Conservation (phyloP, 2,113 vertebrate genomes). For the Albula glossodonta region DNA sequence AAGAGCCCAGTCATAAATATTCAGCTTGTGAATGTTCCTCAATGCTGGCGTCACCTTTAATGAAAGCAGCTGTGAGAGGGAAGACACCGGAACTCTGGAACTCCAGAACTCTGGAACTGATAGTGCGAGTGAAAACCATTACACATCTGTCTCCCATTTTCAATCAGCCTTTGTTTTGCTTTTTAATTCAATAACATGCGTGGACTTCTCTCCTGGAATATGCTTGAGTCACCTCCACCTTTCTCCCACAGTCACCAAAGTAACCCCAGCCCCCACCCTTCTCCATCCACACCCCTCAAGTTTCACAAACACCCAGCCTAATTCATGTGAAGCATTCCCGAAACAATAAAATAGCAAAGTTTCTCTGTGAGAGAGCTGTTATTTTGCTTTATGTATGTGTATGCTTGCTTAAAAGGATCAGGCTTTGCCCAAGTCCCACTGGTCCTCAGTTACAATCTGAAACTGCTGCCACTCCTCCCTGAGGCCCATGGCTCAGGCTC, state of each 20-base stretch:
- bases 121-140: conserved; percentile 58
- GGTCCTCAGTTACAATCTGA: not conserved
- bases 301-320: not conserved
- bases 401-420: not conserved
- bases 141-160: conserved; percentile 58
- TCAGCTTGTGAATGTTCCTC: conserved; percentile 59
- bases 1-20: conserved; percentile 64
- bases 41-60: conserved; percentile 42
- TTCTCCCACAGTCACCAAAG: not conserved
- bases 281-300: not conserved
- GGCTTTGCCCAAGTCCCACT: not conserved
- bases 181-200: conserved; percentile 17
- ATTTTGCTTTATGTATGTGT: not conserved
- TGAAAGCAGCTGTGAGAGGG: conserved; percentile 62
- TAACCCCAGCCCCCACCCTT: not conserved
- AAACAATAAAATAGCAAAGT: not conserved
- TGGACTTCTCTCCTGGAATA: not conserved
- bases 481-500: not conserved
- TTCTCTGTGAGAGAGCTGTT: not conserved
- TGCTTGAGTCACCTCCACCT: not conserved
- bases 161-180: conserved; percentile 48
- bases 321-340: not conserved
- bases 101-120: conserved; percentile 56
- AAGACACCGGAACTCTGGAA: conserved; percentile 55
- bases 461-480: not conserved